Percentiles rank a stretch among this genome's conserved stretches.
phyloP scores from a whole-genome alignment of 2,888 invertebrate genomes.

The Odontocolon sp. region DNA sequence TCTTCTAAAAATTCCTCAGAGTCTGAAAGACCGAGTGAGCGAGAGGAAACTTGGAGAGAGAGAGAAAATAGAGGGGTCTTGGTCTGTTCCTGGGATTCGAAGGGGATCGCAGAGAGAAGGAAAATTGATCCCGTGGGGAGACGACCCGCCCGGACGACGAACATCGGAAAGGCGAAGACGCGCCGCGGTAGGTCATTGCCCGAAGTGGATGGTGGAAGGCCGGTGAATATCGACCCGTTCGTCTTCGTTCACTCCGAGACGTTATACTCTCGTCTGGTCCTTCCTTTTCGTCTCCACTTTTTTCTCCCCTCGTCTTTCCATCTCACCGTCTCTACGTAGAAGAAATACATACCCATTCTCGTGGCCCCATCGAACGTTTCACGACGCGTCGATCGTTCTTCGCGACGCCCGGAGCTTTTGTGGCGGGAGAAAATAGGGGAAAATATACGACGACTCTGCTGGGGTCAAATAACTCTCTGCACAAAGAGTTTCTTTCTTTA shows the following conservation, averaged over 20 bases:
- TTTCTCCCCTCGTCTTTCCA: conserved; percentile 2
- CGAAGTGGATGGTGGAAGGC: conserved; percentile 68
- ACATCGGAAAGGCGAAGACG: conserved; percentile 36
- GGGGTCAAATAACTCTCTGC: conserved; percentile 45
- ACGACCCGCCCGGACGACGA: conserved; percentile 34
- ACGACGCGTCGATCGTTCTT: not conserved
- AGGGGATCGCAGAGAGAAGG: conserved; percentile 14
- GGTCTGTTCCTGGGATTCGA: not conserved
- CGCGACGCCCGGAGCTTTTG: no score
- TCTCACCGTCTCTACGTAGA: not conserved
- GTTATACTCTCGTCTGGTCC: conserved; percentile 9
- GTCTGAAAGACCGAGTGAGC: not conserved
- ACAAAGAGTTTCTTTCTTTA: no score
- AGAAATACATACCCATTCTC: conserved; percentile 15
- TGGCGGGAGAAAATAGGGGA: no score
- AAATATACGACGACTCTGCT: no score
- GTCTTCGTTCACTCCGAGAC: conserved; percentile 56
- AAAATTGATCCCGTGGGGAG: conserved; percentile 35
- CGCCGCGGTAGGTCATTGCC: conserved; percentile 72
- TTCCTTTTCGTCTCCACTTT: conserved; percentile 6
- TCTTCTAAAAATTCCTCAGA: conserved; percentile 10
- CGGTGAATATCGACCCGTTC: conserved; percentile 77
- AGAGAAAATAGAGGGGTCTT: not conserved
- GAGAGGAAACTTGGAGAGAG: not conserved
- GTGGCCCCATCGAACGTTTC: not conserved